These are phyloP conservation scores for Pandemis heparana DNA, from an alignment of 2,888 invertebrate species.

Conservation along the genomic window DNA sequence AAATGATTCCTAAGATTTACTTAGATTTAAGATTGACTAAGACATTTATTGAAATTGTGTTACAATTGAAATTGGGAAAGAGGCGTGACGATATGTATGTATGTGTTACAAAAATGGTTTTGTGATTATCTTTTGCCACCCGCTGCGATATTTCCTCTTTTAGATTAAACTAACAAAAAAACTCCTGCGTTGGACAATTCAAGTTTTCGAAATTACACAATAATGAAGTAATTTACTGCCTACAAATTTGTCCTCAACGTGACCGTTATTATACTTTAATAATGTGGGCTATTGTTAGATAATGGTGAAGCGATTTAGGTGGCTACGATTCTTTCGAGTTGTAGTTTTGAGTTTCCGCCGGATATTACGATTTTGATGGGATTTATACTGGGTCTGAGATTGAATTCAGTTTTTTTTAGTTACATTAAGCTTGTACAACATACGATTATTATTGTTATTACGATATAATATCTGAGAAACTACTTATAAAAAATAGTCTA, in stretches of 20 bases:
- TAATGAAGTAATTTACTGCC: neutral
- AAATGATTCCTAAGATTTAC: no score
- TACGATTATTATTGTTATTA: no score
- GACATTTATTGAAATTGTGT: no score
- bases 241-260: neutral
- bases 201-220: neutral
- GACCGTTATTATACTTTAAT: neutral
- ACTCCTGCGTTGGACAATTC: no score
- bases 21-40: no score
- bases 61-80: no score
- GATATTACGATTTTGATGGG: conserved; percentile 13
- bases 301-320: neutral
- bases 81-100: no score
- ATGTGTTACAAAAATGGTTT: no score
- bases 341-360: conserved; percentile 1
- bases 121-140: neutral
- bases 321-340: neutral
- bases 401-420: neutral
- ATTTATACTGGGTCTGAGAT: neutral
- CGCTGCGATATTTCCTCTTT: neutral
- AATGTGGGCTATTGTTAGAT: neutral
- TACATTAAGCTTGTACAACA: no score
- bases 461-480: no score
- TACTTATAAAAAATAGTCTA: no score
- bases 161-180: no score